Percentiles rank a stretch among this genome's conserved stretches.
Conservation (phyloP, 2,888 invertebrate genomes). For the Hymenopus coronatus region DNA sequence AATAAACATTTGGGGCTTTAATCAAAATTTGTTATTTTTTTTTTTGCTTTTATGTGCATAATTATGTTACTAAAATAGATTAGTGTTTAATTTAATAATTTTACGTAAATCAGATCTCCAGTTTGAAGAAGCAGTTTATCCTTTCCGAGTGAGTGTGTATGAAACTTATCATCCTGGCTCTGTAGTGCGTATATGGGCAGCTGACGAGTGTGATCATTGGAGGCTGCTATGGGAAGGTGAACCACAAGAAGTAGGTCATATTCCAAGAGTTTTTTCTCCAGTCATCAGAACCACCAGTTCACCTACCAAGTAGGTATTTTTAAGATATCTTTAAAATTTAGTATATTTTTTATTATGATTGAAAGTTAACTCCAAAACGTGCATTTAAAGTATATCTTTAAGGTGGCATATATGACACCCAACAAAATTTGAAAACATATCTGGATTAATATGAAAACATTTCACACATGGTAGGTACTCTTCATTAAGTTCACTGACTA, state of each 20-base stretch:
- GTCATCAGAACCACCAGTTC: conserved; percentile 58
- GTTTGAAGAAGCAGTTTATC: conserved; percentile 66
- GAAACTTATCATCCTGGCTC: conserved; percentile 87
- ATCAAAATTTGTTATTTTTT: no score
- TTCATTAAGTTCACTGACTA: no score
- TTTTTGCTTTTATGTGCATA: no score
- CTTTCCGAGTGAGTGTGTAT: conserved; percentile 68
- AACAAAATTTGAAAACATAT: no score
- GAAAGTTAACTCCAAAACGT: not conserved
- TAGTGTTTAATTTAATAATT: not conserved
- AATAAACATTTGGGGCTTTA: no score
- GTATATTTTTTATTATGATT: conserved; percentile 9
- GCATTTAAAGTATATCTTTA: not conserved
- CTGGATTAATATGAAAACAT: no score
- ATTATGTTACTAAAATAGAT: not conserved
- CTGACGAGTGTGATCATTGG: conserved; percentile 58
- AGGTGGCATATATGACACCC: no score
- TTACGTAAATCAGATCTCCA: conserved; percentile 53
- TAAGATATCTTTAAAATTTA: not conserved
- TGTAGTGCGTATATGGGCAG: conserved; percentile 76
- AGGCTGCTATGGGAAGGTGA: conserved; percentile 72
- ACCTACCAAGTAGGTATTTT: conserved; percentile 53
- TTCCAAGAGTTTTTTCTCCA: conserved; percentile 75
- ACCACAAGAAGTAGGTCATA: conserved; percentile 59
- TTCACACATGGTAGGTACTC: no score